Evolutionary conservation across 1,140 invertebrate species (phyloP).

Genomic region (Diabrotica virgifera): DNA sequence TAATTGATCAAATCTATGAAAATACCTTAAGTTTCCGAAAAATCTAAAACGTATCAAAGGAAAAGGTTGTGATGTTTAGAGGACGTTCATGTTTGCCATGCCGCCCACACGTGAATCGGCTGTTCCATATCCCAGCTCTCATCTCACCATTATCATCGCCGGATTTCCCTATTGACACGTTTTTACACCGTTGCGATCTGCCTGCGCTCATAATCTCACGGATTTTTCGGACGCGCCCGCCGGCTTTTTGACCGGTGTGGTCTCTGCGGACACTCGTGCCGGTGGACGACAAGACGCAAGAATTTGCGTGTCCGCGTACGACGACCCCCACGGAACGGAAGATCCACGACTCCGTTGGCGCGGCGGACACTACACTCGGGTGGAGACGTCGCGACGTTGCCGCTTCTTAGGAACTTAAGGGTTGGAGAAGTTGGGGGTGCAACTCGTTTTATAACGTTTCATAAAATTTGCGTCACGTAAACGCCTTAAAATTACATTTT

Average conservation of each 20-base stretch:
- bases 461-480: background rate
- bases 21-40: too few species aligned
- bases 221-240: background rate
- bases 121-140: too few species aligned
- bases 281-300: background rate
- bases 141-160: too few species aligned
- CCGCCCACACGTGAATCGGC: slow-evolving; percentile 25
- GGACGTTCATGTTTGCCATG: slow-evolving; percentile 5
- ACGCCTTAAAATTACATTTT: background rate
- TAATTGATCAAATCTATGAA: too few species aligned
- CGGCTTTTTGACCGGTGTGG: background rate
- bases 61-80: too few species aligned
- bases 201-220: slow-evolving; percentile 2
- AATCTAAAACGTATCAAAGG: too few species aligned
- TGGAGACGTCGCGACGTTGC: slow-evolving; percentile 14
- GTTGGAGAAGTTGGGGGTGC: background rate
- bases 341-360: background rate
- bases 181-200: slow-evolving; percentile 5
- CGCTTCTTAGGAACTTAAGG: background rate
- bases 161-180: background rate
- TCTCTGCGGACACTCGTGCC: background rate
- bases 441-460: background rate
- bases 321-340: slow-evolving; percentile 5
- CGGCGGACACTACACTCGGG: slow-evolving; percentile 10
- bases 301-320: slow-evolving; percentile 15